Conservation (phyloP, 2,888 invertebrate genomes). For the Emmelina monodactyla region DNA sequence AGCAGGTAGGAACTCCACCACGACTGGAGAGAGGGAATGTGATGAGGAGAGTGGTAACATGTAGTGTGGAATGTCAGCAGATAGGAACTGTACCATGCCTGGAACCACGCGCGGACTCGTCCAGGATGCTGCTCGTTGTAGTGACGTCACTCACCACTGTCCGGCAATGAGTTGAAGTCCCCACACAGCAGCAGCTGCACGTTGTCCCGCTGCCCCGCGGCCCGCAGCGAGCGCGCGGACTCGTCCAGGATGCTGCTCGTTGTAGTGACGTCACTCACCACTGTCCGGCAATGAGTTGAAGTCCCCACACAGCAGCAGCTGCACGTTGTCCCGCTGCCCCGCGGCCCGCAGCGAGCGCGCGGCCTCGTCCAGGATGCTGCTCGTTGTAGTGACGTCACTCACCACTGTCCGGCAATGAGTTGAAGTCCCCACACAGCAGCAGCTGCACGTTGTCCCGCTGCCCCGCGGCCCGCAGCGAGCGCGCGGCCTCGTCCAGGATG, state of each 20-base stretch:
- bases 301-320: conserved; percentile 95
- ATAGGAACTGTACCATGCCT: too few species aligned
- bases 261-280: too few species aligned
- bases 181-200: neutral
- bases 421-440: conserved; percentile 96
- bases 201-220: neutral
- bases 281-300: conserved; percentile 98
- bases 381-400: too few species aligned
- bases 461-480: conserved; percentile 76
- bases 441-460: conserved; percentile 87
- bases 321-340: conserved; percentile 82
- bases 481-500: conserved; percentile 86
- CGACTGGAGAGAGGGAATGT: conserved; percentile 73
- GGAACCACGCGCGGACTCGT: too few species aligned
- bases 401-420: conserved; percentile 96
- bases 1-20: conserved; percentile 92
- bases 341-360: conserved; percentile 78
- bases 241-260: too few species aligned
- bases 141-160: neutral
- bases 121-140: too few species aligned
- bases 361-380: conserved; percentile 87
- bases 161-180: neutral
- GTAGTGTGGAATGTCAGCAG: too few species aligned
- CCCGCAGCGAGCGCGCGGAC: neutral
- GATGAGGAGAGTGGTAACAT: too few species aligned